Base-by-base conservation (phyloP, 2,797 vertebrate species). In the Crocodylus rhombifer region DNA sequence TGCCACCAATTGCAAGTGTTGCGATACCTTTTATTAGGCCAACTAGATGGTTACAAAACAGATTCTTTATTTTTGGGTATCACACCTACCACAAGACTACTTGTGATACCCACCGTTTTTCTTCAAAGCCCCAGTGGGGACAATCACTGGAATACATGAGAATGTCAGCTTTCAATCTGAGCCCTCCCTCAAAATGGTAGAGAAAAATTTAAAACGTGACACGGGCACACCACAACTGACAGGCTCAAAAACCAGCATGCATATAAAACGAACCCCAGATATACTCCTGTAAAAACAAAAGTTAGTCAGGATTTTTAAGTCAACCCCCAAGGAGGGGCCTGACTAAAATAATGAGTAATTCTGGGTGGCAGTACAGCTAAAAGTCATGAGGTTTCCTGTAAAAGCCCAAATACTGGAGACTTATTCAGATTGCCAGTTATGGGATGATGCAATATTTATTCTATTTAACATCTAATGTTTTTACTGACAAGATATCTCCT, bases 91-190 rank as follows among this genome's bases (percentile, higher is more conserved):
- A 51, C 42, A 51, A 10, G 42, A 51, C 42, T 51, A 51, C 42
- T 51, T 51, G 42, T 51, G 42, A 51, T 51, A 51, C 42, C 42
- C 42, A 51, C 42, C 8, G 23, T 73, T 16, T 51, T 14, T 73
- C 33, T 51, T 73, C 42, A 33, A 25, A 91, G 11, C 3, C 69
- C 28, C 18, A 77, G 77, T 63, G 74, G 4, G 26, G 61, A 7
- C 77, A 36, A 58, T 28, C 51, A 21, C 11, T 91, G 75, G 83
- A 88, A 85, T 26, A 77, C 80, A 88, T 6, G 10, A 60, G 88
- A 14, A 87, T 56, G 80, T 80, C 25, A 81, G 4, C 4, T 81
- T 88, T 69, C 13, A 81, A 14, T 88, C 81, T 26, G 13, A 80
- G 86, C 7, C 14, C 62, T 21, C 7, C 80, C 16, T 33, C 33